Evolutionary conservation across 1,140 invertebrate genomes (phyloP), one percentile per base, ranked within the genome.

Genomic region (Venturia canescens): DNA sequence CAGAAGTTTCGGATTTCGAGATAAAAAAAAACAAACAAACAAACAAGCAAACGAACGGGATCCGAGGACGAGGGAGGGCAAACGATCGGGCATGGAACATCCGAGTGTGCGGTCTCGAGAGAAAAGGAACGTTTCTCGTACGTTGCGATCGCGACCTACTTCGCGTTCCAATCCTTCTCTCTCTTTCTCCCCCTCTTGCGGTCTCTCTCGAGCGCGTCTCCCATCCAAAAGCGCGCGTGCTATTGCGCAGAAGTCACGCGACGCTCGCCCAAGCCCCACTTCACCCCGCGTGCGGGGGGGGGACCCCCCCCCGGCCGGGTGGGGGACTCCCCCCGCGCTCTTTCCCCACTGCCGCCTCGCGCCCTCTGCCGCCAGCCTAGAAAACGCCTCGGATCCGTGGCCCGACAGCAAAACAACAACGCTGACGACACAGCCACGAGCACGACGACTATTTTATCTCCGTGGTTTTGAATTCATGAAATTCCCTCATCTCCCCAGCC

Each of bases 401-500:
- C 23, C n/a, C 4, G 60, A 1, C 0, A 23, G 23, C 13, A 66
- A 27, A 66, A 66, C n/a, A 27, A 66, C 21, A 66, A 66, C 23
- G 5, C 27, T 26, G 60, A 63, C 60, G 16, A 26, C 13, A 66
- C 60, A 66, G 23, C 13, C 26, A 66, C 23, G 23, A 23, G n/a
- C 21, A 27, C n/a, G 13, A 23, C 60, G 60, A 3, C 13, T 15
- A 27, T 15, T 3, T 26, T 15, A 27, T 3, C 60, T n/a, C 60
- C 53, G 86, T 82, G 83, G 83, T 82, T 87, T 84, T 81, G 80
- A 85, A 83, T 84, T 87, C 87, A 88, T 86, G 88, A 89, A 89
- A 89, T 86, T 83, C 86, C 60, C 23, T 90, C 90, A 90, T 90
- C 38, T 11, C 88, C 89, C 88, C n/a, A n/a, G n/a, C n/a, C n/a